A percentile compares a stretch with the other conserved stretches of the same genome.
Evolutionary conservation across 2,113 vertebrate species (phyloP).

Genomic region (Pelodiscus sinensis): DNA sequence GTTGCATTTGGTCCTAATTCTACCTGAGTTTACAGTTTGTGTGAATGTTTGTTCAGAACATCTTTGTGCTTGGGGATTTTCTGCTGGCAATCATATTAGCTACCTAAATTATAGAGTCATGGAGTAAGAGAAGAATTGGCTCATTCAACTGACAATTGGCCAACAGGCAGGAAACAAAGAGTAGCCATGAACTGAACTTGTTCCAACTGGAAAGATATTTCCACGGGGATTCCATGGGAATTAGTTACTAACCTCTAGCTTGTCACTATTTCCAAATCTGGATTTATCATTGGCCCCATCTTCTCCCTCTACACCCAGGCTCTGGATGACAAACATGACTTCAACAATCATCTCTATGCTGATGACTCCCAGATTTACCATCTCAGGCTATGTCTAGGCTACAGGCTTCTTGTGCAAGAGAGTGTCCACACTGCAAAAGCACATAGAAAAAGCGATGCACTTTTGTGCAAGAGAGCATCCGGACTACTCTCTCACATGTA

Average conservation of each 20-base stretch:
- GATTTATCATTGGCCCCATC: background rate
- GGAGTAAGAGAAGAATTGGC: constrained; percentile 6
- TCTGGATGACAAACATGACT: background rate
- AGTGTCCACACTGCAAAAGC: too few species aligned
- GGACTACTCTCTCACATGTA: too few species aligned
- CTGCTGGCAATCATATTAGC: background rate
- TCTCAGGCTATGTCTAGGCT: background rate
- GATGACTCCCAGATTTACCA: background rate
- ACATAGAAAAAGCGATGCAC: too few species aligned
- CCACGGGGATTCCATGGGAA: background rate
- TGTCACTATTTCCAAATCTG: background rate
- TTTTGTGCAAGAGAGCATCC: too few species aligned
- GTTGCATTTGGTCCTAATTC: background rate
- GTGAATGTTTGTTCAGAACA: constrained; percentile 32
- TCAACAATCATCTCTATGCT: background rate
- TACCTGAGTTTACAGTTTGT: background rate
- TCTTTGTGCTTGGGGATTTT: background rate
- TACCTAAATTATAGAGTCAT: constrained; percentile 24
- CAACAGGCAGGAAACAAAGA: constrained; percentile 8
- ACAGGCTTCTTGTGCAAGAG: too few species aligned
- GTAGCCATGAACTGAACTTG: constrained; percentile 4
- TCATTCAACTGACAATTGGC: constrained; percentile 22
- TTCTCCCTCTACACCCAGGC: background rate
- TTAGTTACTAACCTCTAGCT: background rate
- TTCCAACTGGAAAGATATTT: constrained; percentile 42